phyloP scores from a whole-genome alignment of 2,888 invertebrate species.

The Cryptophagus acutangulus region DNA sequence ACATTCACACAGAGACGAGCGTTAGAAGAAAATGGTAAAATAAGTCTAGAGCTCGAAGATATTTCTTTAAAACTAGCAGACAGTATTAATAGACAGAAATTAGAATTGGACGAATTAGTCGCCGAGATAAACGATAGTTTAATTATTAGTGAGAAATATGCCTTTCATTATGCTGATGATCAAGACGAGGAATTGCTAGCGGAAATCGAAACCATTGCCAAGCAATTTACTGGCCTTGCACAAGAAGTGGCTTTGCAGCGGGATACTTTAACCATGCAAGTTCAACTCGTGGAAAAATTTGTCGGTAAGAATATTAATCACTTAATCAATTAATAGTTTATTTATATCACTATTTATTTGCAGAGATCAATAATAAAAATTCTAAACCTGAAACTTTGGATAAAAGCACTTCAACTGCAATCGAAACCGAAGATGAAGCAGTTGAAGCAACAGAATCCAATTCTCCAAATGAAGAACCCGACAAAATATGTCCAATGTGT shows the following conservation, averaged over 20 bases:
- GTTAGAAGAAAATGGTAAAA: constrained; percentile 47
- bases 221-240: constrained; percentile 59
- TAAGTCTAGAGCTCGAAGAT: constrained; percentile 69
- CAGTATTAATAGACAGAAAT: constrained; percentile 64
- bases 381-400: constrained; percentile 25
- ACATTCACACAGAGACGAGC: constrained; percentile 63
- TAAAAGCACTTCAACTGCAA: constrained; percentile 26
- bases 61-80: constrained; percentile 68
- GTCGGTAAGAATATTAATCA: constrained; percentile 40
- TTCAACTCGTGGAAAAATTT: constrained; percentile 46
- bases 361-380: constrained; percentile 29
- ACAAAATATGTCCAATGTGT: constrained; percentile 72
- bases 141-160: constrained; percentile 58
- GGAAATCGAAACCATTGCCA: constrained; percentile 61
- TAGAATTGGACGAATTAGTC: constrained; percentile 63
- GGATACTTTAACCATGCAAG: constrained; percentile 52
- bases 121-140: constrained; percentile 58
- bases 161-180: constrained; percentile 60
- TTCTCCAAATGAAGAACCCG: too few species aligned
- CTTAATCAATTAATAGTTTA: constrained; percentile 7
- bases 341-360: constrained; percentile 19
- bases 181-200: constrained; percentile 56
- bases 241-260: constrained; percentile 48
- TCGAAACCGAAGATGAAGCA: constrained; percentile 29
- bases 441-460: constrained; percentile 6